Base-by-base conservation (phyloP, 1,140 invertebrate species). In the Habropoda laboriosa region DNA sequence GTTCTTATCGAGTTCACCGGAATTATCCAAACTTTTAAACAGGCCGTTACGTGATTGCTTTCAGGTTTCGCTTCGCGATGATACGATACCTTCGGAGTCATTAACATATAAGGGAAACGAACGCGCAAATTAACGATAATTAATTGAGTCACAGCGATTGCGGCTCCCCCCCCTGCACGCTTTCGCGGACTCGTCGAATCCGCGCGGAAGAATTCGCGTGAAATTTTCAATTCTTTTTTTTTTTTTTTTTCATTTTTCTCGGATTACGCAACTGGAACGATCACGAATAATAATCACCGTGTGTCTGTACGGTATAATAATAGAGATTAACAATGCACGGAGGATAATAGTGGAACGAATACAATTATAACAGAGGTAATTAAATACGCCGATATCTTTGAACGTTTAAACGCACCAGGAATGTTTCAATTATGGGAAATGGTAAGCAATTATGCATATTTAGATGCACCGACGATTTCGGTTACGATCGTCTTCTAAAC, bases 21-120 rank as follows among this genome's bases (percentile, higher is more conserved):
- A 40, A 30, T 49, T 73, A 58, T 61, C 8, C 16, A 8, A 61
- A 61, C 57, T 61, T 61, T 73, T 30, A 61, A 73, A 61, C 42
- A 42, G n/a, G 6, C 55, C 42, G 21, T 73, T 60, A 35, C 71
- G n/a, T 42, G 57, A 35, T 38, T 4, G 16, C 32, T 47, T 49
- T 61, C 24, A 24, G 30, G 57, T 68, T 68, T 40, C 63, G 8
- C 45, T 49, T 42, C 45, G 27, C 40, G 12, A 5, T 21, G 30
- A 35, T 27, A 7, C 40, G 63, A 66, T 49, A 66, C 30, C 21
- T 18, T 35, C 66, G 49, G 0, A 8, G 0, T 21, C 40, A 32
- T 72, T 60, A 60, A 35, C 55, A 18, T 47, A 18, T 24, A 60
- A 72, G 40, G 30, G 32, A 16, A 24, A n/a, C 68, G 3, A 53